phyloP scores from a whole-genome alignment of 2,797 vertebrate species.

The Taeniopygia guttata region DNA sequence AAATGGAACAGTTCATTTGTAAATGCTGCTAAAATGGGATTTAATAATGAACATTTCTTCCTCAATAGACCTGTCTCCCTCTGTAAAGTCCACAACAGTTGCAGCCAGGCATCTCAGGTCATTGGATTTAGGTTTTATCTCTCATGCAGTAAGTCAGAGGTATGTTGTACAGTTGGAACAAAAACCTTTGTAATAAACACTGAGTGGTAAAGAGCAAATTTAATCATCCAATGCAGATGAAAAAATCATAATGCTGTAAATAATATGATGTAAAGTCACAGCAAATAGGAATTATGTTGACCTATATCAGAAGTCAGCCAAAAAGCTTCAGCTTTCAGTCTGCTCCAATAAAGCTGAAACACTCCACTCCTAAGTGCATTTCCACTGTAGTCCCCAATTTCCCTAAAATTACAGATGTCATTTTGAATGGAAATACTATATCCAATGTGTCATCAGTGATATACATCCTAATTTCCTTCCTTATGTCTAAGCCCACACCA shows the following conservation, averaged over 20 bases:
- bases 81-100: background rate
- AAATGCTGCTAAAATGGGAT: background rate
- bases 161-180: background rate
- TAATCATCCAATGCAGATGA: slow-evolving; percentile 38
- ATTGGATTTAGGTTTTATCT: background rate
- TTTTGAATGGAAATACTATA: slow-evolving; percentile 11
- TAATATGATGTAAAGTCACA: slow-evolving; percentile 36
- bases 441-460: background rate
- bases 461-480: background rate
- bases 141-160: background rate
- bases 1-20: background rate
- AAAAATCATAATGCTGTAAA: slow-evolving; percentile 50
- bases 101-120: background rate
- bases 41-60: background rate
- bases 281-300: slow-evolving; percentile 42
- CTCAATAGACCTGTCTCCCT: background rate
- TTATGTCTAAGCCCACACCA: background rate
- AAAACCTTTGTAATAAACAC: slow-evolving; percentile 7
- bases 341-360: slow-evolving; percentile 26
- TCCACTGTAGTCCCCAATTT: background rate
- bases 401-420: background rate
- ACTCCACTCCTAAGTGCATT: background rate
- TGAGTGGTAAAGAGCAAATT: slow-evolving; percentile 17
- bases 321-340: slow-evolving; percentile 40
- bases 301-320: slow-evolving; percentile 57